phyloP scores from a whole-genome alignment of 2,797 vertebrate genomes.

The Pogonophryne albipinna region DNA sequence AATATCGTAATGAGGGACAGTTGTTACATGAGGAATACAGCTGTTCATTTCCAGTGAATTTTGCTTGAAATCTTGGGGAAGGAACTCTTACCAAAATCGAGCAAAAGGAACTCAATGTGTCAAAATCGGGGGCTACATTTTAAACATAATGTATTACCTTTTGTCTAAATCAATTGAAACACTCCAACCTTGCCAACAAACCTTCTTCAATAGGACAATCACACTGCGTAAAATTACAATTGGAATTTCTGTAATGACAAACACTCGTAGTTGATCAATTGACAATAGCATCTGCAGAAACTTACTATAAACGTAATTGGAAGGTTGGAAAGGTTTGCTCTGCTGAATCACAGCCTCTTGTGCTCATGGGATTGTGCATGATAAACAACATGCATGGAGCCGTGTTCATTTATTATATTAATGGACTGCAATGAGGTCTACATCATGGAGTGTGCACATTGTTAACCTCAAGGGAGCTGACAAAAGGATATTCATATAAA shows the following conservation, averaged over 20 bases:
- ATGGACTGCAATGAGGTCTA: constrained; percentile 53
- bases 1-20: constrained; percentile 49
- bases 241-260: constrained; percentile 14
- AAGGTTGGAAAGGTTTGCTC: constrained; percentile 42
- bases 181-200: constrained; percentile 4
- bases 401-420: constrained; percentile 60
- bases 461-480: constrained; percentile 56
- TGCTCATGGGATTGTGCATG: constrained; percentile 38
- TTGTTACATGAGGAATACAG: constrained; percentile 34
- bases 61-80: constrained; percentile 46
- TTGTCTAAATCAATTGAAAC: constrained; percentile 35
- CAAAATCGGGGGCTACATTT: constrained; percentile 14
- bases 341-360: constrained; percentile 42
- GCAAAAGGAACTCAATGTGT: constrained; percentile 24
- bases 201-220: constrained; percentile 6
- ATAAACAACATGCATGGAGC: constrained; percentile 59
- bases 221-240: constrained; percentile 20
- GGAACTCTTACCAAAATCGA: constrained; percentile 41
- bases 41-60: constrained; percentile 50
- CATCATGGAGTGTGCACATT: constrained; percentile 47
- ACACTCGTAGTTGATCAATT: constrained; percentile 11
- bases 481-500: constrained; percentile 26
- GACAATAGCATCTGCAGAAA: constrained; percentile 25
- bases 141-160: constrained; percentile 28
- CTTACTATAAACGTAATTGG: constrained; percentile 7